phyloP scores from a whole-genome alignment of 2,888 invertebrate genomes.

The Steinernema scapterisci region DNA sequence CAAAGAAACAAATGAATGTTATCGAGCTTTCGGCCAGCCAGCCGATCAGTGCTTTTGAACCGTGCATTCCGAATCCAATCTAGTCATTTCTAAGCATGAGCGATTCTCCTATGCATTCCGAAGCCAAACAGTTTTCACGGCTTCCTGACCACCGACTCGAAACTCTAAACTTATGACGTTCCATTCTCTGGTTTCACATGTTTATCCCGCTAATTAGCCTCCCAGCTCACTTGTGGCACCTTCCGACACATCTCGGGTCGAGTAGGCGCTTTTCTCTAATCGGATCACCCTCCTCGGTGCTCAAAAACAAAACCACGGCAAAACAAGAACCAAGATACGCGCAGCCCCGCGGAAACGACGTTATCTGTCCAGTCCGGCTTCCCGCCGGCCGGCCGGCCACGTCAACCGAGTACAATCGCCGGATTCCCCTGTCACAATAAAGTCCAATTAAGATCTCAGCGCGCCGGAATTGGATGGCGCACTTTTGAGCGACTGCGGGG shows the following conservation, averaged over 20 bases:
- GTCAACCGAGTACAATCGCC: neutral
- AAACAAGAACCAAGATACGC: conserved; percentile 9
- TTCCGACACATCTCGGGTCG: neutral
- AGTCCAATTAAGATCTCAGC: conserved; percentile 9
- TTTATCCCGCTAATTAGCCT: neutral
- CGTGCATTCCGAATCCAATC: no score
- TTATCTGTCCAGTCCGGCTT: neutral
- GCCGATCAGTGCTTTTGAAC: no score
- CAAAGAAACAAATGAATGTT: no score
- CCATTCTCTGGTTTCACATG: neutral
- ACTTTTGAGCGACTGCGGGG: conserved; percentile 1
- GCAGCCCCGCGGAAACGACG: neutral
- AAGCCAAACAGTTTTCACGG: no score
- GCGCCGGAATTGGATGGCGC: neutral
- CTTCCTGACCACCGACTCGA: no score
- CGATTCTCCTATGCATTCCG: no score
- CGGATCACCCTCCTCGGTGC: neutral
- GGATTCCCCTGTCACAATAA: conserved; percentile 18
- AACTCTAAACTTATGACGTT: neutral
- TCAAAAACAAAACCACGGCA: conserved; percentile 4
- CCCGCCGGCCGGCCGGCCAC: conserved; percentile 3
- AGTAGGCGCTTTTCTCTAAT: conserved; percentile 17
- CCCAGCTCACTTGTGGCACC: neutral
- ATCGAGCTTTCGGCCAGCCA: no score
- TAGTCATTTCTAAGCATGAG: no score